A percentile compares a stretch with the other conserved stretches of the same genome.
phyloP scores from a whole-genome alignment of 2,113 vertebrate genomes.

The Gallinago jamesoni region DNA sequence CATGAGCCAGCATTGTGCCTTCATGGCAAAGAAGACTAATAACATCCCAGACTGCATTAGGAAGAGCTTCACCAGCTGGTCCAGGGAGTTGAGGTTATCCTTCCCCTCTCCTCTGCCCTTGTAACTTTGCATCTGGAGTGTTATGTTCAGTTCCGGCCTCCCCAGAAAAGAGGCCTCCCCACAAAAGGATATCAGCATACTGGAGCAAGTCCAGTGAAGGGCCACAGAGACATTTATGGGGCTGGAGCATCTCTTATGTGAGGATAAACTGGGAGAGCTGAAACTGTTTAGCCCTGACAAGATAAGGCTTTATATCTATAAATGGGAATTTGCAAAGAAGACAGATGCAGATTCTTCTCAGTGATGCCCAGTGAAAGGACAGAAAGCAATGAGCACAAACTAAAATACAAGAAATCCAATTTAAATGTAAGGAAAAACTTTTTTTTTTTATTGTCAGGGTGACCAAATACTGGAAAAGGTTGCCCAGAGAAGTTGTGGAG shows the following conservation, averaged over 20 bases:
- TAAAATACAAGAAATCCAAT: not conserved
- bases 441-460: not conserved
- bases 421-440: not conserved
- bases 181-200: not conserved
- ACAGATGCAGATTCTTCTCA: not conserved
- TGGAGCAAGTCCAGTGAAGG: not conserved
- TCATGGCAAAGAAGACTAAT: not conserved
- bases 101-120: not conserved
- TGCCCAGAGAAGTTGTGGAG: not conserved
- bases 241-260: not conserved
- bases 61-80: accelerated
- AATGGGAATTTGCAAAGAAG: not conserved
- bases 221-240: not conserved
- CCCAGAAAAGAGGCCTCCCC: too few species aligned
- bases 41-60: not conserved
- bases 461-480: not conserved
- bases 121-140: not conserved
- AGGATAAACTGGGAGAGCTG: not conserved
- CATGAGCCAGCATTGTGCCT: not conserved
- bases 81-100: not conserved
- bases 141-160: not conserved
- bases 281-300: not conserved
- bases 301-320: not conserved
- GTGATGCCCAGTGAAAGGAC: not conserved
- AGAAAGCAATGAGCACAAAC: not conserved